Conservation (phyloP, 2,888 invertebrate species). For the Carcina quercana region DNA sequence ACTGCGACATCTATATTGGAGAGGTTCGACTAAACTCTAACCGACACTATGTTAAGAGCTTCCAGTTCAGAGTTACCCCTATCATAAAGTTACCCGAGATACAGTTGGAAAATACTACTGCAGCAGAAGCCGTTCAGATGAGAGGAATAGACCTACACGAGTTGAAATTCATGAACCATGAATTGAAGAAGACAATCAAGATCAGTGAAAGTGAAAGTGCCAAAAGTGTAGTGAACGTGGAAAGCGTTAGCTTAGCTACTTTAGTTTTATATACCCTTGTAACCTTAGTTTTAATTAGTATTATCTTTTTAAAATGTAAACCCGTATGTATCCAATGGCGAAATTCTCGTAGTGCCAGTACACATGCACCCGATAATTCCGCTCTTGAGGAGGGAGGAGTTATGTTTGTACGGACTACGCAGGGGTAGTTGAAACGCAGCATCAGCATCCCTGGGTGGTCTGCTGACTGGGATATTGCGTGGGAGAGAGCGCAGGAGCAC, state of each 20-base stretch:
- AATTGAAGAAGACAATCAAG: not conserved
- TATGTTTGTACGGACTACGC: too few relatives aligned
- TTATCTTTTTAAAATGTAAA: too few relatives aligned
- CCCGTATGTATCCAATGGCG: too few relatives aligned
- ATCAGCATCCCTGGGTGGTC: too few relatives aligned
- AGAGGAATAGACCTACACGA: not conserved
- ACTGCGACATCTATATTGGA: not conserved
- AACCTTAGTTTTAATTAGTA: not conserved
- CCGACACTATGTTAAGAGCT: not conserved
- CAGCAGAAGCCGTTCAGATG: not conserved
- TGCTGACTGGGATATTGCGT: too few relatives aligned
- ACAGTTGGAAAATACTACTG: not conserved
- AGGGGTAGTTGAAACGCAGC: too few relatives aligned
- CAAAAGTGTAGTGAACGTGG: not conserved
- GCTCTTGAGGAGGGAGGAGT: too few relatives aligned
- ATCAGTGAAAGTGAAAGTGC: not conserved
- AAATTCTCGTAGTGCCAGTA: too few relatives aligned
- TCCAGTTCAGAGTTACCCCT: not conserved
- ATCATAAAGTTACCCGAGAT: not conserved
- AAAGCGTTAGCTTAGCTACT: not conserved
- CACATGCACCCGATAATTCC: too few relatives aligned
- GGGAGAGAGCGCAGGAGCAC: too few relatives aligned
- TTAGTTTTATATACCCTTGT: not conserved
- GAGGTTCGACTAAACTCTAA: not conserved
- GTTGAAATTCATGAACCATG: not conserved